Evolutionary conservation across 2,888 invertebrate species (phyloP).

Genomic region (Hanleya hanleyi): DNA sequence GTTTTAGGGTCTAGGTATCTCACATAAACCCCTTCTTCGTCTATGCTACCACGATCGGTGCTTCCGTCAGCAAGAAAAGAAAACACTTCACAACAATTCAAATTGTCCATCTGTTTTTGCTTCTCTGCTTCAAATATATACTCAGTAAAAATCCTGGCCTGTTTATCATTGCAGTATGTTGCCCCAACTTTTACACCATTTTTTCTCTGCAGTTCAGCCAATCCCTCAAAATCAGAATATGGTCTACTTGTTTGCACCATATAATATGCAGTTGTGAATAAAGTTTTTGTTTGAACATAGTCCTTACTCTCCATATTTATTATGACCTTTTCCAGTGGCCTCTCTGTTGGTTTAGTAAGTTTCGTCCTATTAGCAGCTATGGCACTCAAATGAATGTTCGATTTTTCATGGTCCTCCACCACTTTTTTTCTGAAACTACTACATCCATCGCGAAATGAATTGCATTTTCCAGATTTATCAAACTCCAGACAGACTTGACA

Average conservation of each 20-base stretch:
- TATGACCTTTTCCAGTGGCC: neutral
- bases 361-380: neutral
- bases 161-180: neutral
- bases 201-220: neutral
- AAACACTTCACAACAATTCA: neutral
- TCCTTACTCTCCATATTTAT: neutral
- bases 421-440: neutral
- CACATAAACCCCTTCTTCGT: neutral
- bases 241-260: neutral
- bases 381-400: neutral
- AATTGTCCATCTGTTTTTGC: neutral
- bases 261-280: neutral
- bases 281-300: neutral
- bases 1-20: neutral
- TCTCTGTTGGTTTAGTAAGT: neutral
- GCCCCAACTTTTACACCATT: neutral
- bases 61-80: too few relatives aligned
- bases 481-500: neutral
- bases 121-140: neutral
- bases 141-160: neutral
- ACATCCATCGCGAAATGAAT: neutral
- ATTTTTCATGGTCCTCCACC: neutral
- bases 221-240: neutral
- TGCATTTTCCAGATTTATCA: neutral
- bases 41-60: neutral